These are phyloP conservation scores for Ophioninae sp. DNA, from an alignment of 2,888 invertebrate species.

Conservation along the genomic window DNA sequence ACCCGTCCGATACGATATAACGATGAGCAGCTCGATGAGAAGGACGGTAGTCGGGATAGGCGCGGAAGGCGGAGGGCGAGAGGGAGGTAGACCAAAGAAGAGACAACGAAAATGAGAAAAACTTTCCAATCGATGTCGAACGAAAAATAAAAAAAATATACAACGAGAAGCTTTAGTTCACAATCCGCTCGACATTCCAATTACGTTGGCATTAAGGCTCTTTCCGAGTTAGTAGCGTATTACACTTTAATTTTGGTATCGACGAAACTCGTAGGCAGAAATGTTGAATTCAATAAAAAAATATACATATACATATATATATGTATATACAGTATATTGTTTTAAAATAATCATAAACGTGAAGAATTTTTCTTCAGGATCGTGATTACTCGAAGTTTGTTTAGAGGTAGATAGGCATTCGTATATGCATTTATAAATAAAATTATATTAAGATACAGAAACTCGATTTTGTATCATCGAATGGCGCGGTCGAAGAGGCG, in stretches of 20 bases:
- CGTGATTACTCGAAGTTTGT: slow-evolving; percentile 3
- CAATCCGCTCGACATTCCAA: slow-evolving; percentile 34
- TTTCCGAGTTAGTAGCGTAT: slow-evolving; percentile 17
- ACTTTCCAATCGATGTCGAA: slow-evolving; percentile 8
- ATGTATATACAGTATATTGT: too few species aligned
- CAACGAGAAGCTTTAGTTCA: slow-evolving; percentile 27
- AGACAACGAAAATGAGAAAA: slow-evolving; percentile 13
- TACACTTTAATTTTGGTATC: slow-evolving; percentile 1
- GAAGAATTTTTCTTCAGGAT: slow-evolving; percentile 15
- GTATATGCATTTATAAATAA: slow-evolving; percentile 25
- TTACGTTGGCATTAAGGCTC: slow-evolving; percentile 39
- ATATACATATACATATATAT: neutral
- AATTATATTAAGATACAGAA: slow-evolving; percentile 32
- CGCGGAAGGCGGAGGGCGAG: neutral
- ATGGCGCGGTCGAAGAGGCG: slow-evolving; percentile 32
- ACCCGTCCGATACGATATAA: slow-evolving; percentile 38
- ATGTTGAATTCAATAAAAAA: slow-evolving; percentile 2
- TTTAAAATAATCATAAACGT: neutral
- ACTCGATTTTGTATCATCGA: slow-evolving; percentile 11
- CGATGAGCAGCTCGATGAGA: slow-evolving; percentile 36
- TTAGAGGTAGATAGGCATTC: slow-evolving; percentile 7
- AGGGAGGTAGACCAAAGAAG: neutral
- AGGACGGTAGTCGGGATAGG: neutral
- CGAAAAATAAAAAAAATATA: neutral
- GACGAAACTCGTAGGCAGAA: neutral